Percentiles rank a stretch among this genome's conserved stretches.
These are phyloP conservation scores for Noctuana brunneofusca DNA, from an alignment of 2,888 invertebrate species.

Conservation along the genomic window DNA sequence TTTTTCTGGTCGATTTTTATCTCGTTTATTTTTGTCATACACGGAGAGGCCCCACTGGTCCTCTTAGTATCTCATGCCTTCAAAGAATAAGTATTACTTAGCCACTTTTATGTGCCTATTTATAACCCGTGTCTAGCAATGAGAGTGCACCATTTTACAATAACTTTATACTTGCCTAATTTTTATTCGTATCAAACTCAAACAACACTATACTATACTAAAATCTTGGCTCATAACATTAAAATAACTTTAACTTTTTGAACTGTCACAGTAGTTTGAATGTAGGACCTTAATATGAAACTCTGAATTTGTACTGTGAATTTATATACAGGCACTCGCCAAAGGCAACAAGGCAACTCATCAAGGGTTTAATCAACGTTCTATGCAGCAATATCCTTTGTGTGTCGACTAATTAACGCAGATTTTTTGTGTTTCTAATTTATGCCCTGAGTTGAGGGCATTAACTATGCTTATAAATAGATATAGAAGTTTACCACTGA, in stretches of 20 bases:
- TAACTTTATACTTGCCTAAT: too few species aligned
- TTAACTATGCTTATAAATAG: too few species aligned
- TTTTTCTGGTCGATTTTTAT: slow-evolving; percentile 58
- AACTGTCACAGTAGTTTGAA: too few species aligned
- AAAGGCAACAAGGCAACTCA: background rate
- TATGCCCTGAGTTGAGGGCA: background rate
- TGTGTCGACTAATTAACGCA: background rate
- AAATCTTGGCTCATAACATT: too few species aligned
- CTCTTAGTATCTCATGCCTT: slow-evolving; percentile 15
- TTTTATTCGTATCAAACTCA: too few species aligned
- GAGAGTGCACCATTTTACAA: too few species aligned
- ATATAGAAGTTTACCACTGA: background rate
- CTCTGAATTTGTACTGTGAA: too few species aligned
- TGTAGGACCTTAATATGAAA: background rate
- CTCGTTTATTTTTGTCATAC: slow-evolving; percentile 46
- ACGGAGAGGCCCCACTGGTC: slow-evolving; percentile 34
- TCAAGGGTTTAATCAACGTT: slow-evolving; percentile 2
- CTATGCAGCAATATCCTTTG: slow-evolving; percentile 1
- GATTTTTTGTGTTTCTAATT: background rate
- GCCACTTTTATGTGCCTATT: background rate
- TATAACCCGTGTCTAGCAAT: background rate
- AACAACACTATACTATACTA: too few species aligned
- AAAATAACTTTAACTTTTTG: too few species aligned
- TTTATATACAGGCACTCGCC: background rate
- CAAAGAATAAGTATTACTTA: background rate